phyloP scores from a whole-genome alignment of 2,797 vertebrate species.

The Spondyliosoma cantharus region DNA sequence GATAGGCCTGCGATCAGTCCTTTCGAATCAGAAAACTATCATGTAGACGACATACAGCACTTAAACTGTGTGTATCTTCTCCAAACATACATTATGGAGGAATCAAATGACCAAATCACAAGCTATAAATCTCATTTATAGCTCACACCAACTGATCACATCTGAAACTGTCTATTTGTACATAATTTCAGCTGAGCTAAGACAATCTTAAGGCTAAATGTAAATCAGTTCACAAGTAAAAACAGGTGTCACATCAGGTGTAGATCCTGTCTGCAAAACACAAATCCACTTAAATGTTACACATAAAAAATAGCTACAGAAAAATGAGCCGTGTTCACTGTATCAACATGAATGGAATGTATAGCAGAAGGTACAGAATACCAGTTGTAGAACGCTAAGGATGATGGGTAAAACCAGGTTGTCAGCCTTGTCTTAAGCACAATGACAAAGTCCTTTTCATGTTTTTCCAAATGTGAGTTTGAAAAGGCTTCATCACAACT shows the following conservation, averaged over 20 bases:
- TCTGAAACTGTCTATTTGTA: background rate
- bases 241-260: background rate
- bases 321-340: background rate
- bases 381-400: slow-evolving; percentile 20
- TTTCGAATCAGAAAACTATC: background rate
- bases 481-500: slow-evolving; percentile 22
- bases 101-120: background rate
- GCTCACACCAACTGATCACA: slow-evolving; percentile 9
- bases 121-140: background rate
- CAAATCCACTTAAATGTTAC: background rate
- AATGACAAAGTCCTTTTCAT: slow-evolving; percentile 37
- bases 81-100: background rate
- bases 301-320: background rate
- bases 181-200: background rate
- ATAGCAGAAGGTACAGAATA: slow-evolving; percentile 6
- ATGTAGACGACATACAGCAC: background rate
- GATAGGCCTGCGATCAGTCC: background rate
- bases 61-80: background rate
- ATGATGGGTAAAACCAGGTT: slow-evolving; percentile 38
- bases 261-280: background rate
- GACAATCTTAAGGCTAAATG: background rate
- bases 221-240: background rate
- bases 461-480: slow-evolving; percentile 26
- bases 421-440: slow-evolving; percentile 30
- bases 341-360: background rate